Evolutionary conservation across 2,113 vertebrate species (phyloP), one percentile per base, ranked within the genome.

Genomic region (Dipodomys ordii): DNA sequence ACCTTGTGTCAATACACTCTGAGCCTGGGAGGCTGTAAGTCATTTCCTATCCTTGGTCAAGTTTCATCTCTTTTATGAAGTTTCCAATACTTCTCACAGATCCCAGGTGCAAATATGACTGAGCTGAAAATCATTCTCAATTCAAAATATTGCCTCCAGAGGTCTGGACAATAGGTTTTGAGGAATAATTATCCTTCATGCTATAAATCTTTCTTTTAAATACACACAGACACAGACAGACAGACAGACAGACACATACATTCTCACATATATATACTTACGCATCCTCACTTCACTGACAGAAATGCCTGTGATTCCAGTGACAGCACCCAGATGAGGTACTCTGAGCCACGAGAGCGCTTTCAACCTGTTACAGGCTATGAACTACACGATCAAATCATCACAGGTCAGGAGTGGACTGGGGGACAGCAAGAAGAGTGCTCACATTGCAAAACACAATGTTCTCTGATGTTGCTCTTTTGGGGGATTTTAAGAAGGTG

Each of bases 61-160:
- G 94, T 97, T 97, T 97, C 97, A 96, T 96, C 92, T 96, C 93
- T 93, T 93, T 90, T 94, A 92, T 91, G 89, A 95, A 95, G 87
- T 64, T 94, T 96, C 94, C 92, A 94, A 77, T 84, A 81, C 78
- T 64, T 91, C 86, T 96, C 87, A 87, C 67, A 80, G 89, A 32
- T 97, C 92, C 94, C 78, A 96, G 97, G 96, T 94, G 82, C 93
- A 97, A 97, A 95, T 87, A 91, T 22, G 87, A 97, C 81, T 96
- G 96, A 77, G 83, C 96, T 96, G 85, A 97, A 97, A 95, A 79
- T 81, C 69, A 95, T 96, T 94, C 53, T 93, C 87, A 94, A 87
- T 97, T 96, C 94, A 92, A 91, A 96, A 94, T 96, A 95, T 79
- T 97, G 94, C 90, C 76, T 95, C 91, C 72, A 96, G 95, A 94